phyloP scores from a whole-genome alignment of 2,888 invertebrate species.

The Orgyia antiqua region DNA sequence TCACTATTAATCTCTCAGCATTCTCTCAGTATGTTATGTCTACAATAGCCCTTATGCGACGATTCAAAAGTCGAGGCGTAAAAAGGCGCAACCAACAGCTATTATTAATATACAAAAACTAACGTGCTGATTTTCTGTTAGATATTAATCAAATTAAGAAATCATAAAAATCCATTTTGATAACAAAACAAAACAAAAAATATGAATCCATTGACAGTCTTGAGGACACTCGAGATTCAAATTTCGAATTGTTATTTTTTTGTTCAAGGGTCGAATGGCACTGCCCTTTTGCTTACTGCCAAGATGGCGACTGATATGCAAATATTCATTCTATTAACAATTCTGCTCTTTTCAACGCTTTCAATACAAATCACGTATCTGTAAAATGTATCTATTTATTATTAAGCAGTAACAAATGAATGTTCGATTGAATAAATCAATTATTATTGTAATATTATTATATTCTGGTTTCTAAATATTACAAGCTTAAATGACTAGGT shows the following conservation, averaged over 20 bases:
- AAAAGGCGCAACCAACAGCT: no score
- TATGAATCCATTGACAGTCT: slow-evolving; percentile 3
- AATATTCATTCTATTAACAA: slow-evolving; percentile 47
- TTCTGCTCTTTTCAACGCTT: slow-evolving; percentile 35
- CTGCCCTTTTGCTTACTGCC: slow-evolving; percentile 28
- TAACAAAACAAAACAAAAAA: slow-evolving; percentile 1
- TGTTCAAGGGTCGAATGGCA: slow-evolving; percentile 30
- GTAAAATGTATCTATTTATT: slow-evolving; percentile 34
- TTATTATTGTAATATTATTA: no score
- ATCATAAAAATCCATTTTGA: background rate
- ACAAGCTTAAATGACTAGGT: no score
- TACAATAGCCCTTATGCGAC: no score
- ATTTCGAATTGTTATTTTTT: slow-evolving; percentile 32
- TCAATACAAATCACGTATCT: slow-evolving; percentile 31
- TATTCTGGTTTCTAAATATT: no score
- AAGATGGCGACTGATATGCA: slow-evolving; percentile 47
- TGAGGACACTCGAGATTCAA: slow-evolving; percentile 32
- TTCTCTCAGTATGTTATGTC: no score
- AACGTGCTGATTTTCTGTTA: background rate
- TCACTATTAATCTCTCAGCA: no score
- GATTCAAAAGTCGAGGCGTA: no score
- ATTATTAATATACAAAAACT: no score
- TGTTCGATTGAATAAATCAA: no score
- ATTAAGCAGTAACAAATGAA: slow-evolving; percentile 12
- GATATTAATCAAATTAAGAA: background rate